Percentiles rank a stretch among this genome's conserved stretches.
These are phyloP conservation scores for Mungos mungo DNA, from an alignment of 2,113 vertebrate genomes.

Conservation along the genomic window DNA sequence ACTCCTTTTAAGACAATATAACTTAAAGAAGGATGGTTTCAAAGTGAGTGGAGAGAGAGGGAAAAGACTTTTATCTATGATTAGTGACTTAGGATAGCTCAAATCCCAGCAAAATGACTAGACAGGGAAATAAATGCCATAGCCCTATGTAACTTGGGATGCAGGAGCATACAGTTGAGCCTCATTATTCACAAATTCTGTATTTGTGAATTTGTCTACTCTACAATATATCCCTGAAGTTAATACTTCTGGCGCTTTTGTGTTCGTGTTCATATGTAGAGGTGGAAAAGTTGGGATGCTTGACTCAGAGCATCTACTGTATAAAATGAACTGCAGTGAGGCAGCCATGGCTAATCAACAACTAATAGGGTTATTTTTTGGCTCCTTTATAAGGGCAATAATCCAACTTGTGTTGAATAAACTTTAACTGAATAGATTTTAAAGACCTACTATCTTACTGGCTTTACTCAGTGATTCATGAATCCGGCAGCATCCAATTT, in stretches of 20 bases:
- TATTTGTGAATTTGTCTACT: neutral
- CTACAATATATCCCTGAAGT: neutral
- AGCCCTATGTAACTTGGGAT: neutral
- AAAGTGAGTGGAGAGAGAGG: neutral
- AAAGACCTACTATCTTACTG: neutral
- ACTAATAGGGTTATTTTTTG: neutral
- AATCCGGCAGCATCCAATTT: neutral
- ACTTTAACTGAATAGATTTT: neutral
- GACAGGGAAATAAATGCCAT: neutral
- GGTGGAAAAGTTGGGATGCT: neutral
- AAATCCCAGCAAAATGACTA: neutral
- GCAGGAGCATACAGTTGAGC: neutral
- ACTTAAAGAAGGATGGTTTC: neutral
- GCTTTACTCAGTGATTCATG: neutral
- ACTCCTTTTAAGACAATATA: neutral
- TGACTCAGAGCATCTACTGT: too few species aligned
- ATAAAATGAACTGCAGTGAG: neutral
- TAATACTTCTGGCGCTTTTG: neutral
- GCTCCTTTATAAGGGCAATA: neutral
- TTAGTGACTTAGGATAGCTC: neutral
- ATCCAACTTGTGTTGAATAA: neutral
- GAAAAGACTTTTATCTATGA: neutral
- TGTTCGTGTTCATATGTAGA: neutral
- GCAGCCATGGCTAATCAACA: neutral
- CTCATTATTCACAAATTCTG: neutral